Conservation (phyloP, 35 echinoderm and acorn worm species). For the Eucidaris tribuloides region DNA sequence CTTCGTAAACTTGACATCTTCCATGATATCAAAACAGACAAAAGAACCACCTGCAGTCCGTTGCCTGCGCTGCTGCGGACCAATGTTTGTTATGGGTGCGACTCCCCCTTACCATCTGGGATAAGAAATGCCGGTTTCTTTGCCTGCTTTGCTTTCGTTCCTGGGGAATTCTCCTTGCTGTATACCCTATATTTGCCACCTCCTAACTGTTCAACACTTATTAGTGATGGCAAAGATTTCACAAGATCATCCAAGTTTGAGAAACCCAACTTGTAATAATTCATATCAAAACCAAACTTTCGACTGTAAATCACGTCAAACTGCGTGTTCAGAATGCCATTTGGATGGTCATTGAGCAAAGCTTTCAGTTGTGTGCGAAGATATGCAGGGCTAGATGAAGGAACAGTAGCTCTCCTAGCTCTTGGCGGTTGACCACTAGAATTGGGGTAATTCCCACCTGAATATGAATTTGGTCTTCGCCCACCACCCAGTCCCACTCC, state of each 20-base stretch:
- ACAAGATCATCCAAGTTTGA: slow-evolving; percentile 46
- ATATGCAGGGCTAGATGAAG: slow-evolving; percentile 64
- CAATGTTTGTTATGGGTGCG: no score
- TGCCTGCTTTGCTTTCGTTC: neutral
- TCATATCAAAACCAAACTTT: slow-evolving; percentile 53
- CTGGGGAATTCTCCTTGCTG: slow-evolving; percentile 6
- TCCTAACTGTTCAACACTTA: slow-evolving; percentile 32
- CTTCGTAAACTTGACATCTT: no score
- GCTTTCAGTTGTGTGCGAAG: slow-evolving; percentile 71
- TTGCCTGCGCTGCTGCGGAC: no score
- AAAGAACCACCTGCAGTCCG: no score
- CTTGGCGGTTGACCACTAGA: neutral
- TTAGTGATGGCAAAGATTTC: slow-evolving; percentile 31
- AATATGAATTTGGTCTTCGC: slow-evolving; percentile 10
- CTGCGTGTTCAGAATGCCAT: slow-evolving; percentile 55
- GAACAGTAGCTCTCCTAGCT: neutral
- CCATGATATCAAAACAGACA: no score
- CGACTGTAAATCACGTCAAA: slow-evolving; percentile 55
- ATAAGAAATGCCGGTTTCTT: no score
- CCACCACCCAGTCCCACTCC: neutral
- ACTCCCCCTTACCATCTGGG: slow-evolving; percentile 32
- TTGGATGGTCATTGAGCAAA: slow-evolving; percentile 61
- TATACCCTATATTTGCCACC: slow-evolving; percentile 31
- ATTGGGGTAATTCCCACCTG: neutral
- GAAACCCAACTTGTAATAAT: slow-evolving; percentile 69